These are phyloP conservation scores for Rhodophaea formosa DNA, from an alignment of 2,888 invertebrate genomes.

Conservation along the genomic window DNA sequence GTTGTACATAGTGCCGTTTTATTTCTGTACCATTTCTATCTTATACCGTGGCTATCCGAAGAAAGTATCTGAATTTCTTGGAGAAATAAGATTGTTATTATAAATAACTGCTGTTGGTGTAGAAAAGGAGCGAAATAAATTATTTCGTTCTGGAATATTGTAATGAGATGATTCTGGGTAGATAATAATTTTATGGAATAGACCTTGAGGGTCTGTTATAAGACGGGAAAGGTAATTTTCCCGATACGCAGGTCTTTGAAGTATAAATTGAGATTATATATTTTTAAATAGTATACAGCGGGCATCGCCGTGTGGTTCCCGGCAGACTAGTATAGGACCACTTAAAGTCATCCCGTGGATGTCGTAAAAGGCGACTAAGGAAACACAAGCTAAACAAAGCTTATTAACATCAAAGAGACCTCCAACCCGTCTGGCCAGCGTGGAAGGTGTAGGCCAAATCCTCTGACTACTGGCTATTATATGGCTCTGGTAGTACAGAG, in stretches of 20 bases:
- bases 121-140: background rate
- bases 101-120: slow-evolving; percentile 2
- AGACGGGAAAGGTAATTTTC: background rate
- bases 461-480: too few relatives aligned
- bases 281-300: too few relatives aligned
- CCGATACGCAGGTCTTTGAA: background rate
- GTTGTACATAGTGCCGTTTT: background rate
- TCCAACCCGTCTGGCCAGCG: too few relatives aligned
- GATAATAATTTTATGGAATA: background rate
- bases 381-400: too few relatives aligned
- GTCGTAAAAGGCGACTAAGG: too few relatives aligned
- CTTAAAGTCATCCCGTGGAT: too few relatives aligned
- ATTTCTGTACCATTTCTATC: background rate
- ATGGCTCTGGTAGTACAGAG: too few relatives aligned
- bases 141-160: background rate
- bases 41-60: background rate
- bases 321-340: too few relatives aligned
- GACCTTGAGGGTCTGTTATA: background rate
- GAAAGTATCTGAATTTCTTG: slow-evolving; percentile 4
- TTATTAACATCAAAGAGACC: too few relatives aligned
- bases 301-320: too few relatives aligned
- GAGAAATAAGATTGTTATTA: background rate
- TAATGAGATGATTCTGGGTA: background rate
- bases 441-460: too few relatives aligned
- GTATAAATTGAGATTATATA: background rate